Evolutionary conservation across 2,888 invertebrate genomes (phyloP), one percentile per base, ranked within the genome.

Genomic region (Acrocyrtus sp.): DNA sequence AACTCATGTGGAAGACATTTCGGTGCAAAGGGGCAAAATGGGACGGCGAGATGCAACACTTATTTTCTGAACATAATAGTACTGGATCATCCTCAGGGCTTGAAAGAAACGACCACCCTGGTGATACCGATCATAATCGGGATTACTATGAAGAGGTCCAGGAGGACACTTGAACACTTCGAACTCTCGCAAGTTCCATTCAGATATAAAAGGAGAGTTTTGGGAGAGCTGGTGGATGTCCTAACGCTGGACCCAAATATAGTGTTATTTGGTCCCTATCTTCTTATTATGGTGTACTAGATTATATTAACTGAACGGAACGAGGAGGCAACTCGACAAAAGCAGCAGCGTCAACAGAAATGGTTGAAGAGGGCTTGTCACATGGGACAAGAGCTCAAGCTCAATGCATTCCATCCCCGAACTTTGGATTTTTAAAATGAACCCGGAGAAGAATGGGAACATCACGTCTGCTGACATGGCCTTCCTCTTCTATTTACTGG

Each of bases 371-470:
- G 66, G 41, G 2, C 24, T 4, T 72, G 72, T 29, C 53, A 65
- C 47, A 17, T 72, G 24, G 72, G 72, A 15, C 58, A 65, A 41
- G 29, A 65, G 17, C 34, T 65, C 8, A 1, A 47, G 45, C n/a
- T 58, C 65, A n/a, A 26, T 19, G 10, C 53, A 65, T 15, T 50
- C 51, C 39, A 21, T 58, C 39, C 72, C 72, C 17, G 72, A 65
- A 60, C 29, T 72, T 22, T 72, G 72, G 72, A 53, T 65, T 45
- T 72, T 72, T 53, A 58, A 56, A 45, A 57, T 65, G 17, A 39
- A 45, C 4, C 15, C 19, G n/a, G n/a, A n/a, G 34, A 6, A 2
- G 8, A 41, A n/a, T 2, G 17, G n/a, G 17, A 41, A 41, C 8
- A 41, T 41, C 41, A 45, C 53, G 53, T 68, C 58, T 3, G 8